phyloP scores from a whole-genome alignment of 2,797 vertebrate genomes.

The Halcyon leucocephala region DNA sequence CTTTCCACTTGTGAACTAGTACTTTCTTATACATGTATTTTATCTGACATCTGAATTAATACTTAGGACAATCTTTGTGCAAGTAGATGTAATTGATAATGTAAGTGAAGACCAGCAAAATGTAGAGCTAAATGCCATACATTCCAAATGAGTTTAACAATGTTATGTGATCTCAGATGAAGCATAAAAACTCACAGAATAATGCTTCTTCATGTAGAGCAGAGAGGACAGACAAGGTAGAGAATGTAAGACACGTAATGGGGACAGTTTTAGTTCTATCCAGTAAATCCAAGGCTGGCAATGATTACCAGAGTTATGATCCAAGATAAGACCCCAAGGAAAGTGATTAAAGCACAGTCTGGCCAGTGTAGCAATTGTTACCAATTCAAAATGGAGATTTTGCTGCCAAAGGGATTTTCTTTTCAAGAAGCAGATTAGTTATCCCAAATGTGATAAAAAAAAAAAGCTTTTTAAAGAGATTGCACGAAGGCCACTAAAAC shows the following conservation, averaged over 20 bases:
- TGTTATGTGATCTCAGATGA: neutral
- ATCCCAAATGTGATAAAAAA: neutral
- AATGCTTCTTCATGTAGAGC: neutral
- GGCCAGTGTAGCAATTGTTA: neutral
- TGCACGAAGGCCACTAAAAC: neutral
- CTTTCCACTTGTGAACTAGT: neutral
- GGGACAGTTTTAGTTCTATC: neutral
- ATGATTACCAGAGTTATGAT: neutral
- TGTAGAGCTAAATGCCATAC: neutral
- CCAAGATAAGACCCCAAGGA: slow-evolving; percentile 42
- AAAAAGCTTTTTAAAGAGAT: neutral
- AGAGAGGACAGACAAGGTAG: neutral
- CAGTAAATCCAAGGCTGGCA: slow-evolving; percentile 18
- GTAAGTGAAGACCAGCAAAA: neutral
- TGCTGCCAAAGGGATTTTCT: neutral
- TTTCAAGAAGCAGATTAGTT: slow-evolving; percentile 43
- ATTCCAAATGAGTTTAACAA: neutral
- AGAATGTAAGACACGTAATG: neutral
- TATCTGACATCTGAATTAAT: neutral
- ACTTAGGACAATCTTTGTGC: neutral
- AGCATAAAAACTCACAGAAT: neutral
- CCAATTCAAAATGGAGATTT: neutral
- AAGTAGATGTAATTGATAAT: neutral
- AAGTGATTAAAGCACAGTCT: slow-evolving; percentile 10
- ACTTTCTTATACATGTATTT: neutral